Evolutionary conservation across 2,888 invertebrate species (phyloP), one percentile per base, ranked within the genome.

Genomic region (Metellina segmentata): DNA sequence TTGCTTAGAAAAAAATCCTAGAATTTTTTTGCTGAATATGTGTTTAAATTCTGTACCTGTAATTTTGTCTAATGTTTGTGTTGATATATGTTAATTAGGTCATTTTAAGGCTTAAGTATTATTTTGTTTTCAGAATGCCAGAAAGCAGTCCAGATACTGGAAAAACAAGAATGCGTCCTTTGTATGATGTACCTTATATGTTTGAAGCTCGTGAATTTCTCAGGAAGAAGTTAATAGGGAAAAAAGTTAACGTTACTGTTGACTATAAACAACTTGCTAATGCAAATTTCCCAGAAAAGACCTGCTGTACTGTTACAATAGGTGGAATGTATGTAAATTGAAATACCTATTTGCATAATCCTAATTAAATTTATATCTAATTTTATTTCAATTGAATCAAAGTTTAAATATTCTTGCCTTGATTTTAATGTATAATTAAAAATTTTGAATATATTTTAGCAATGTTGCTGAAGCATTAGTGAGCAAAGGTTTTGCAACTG

Each of bases 171-270:
- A 97, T 96, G 95, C 97, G 98, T 94, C 98, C 99, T 0, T 96
- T 99, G 0, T 99, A 99, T 95, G 99, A 99, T 95, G 97, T 99
- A 94, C 99, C 99, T 1, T 98, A 98, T 96, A 98, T 99, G 98
- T 99, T 97, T 95, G 99, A 99, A 95, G 99, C 99, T 0, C 96
- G 99, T 85, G 99, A 99, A 95, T 99, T 98, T 95, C 96, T 99
- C 70, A 96, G 99, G 75, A 99, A 99, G 95, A 98, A 98, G 94
- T 96, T 99, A 16, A 97, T 99, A 94, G 98, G 99, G 82, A 99
- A 99, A 95, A 98, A 97, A 95, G 98, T 99, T 0, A 97, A 97
- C 94, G 97, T 99, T 9, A 96, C 96, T 48, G 97, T 99, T 51
- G 99, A 99, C 95, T 99, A 99, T 95, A 97, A 98, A 93, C 99